Conservation (phyloP, 2,797 vertebrate genomes). For the Crenuchus spilurus region DNA sequence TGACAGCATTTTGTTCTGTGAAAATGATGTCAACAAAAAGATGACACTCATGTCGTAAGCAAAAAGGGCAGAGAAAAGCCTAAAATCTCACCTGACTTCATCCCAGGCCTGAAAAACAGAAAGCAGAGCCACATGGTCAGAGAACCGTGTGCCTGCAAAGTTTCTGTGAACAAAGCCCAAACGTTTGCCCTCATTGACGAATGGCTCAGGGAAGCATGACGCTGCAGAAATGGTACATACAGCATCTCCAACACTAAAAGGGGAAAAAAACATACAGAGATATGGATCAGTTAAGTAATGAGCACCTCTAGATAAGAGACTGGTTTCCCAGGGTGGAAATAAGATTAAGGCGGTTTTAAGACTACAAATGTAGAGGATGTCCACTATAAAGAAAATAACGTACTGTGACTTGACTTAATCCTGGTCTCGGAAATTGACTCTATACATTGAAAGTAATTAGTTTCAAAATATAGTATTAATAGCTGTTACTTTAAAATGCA, state of each 20-base stretch:
- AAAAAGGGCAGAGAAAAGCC: too few species aligned
- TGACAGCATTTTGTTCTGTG: not conserved
- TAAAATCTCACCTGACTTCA: slow-evolving; percentile 83
- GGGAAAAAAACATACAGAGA: not conserved
- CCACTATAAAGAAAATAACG: too few species aligned
- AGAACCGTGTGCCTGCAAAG: slow-evolving; percentile 90
- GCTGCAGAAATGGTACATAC: slow-evolving; percentile 93
- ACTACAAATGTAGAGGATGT: too few species aligned
- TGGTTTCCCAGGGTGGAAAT: too few species aligned
- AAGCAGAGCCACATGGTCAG: slow-evolving; percentile 92
- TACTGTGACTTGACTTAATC: too few species aligned
- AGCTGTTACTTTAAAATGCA: slow-evolving; percentile 92
- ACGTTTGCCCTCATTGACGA: slow-evolving; percentile 91
- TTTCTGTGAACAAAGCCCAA: slow-evolving; percentile 92
- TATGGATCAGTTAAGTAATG: not conserved
- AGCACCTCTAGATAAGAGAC: too few species aligned
- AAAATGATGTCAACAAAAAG: too few species aligned
- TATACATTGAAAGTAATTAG: not conserved
- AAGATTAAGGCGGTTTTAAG: too few species aligned
- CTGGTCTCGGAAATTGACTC: too few species aligned
- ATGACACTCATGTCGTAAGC: too few species aligned
- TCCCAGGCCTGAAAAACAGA: slow-evolving; percentile 96
- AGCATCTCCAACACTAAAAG: slow-evolving; percentile 89
- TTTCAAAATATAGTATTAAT: not conserved
- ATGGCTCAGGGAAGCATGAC: slow-evolving; percentile 94